Conservation (phyloP, 2,113 vertebrate species). For the Macheiramphus alcinus region DNA sequence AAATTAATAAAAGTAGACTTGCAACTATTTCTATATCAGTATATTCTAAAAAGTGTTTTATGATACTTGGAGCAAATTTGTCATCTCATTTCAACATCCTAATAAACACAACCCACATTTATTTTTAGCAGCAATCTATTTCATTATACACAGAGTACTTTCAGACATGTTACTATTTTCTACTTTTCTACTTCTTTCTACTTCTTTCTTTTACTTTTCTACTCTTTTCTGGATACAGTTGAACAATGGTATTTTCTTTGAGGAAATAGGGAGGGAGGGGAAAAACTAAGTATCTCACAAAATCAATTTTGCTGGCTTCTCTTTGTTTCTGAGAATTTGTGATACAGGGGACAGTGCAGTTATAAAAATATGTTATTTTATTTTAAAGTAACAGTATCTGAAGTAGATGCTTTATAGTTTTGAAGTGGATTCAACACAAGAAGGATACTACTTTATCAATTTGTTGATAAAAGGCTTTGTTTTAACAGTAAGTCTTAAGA, state of each 20-base stretch:
- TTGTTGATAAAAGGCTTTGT: too few relatives aligned
- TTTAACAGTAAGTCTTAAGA: not conserved
- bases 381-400: not conserved
- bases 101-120: not conserved
- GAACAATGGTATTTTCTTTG: not conserved
- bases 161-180: not conserved
- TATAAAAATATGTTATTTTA: not conserved
- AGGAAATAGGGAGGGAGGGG: not conserved
- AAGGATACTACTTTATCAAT: too few relatives aligned
- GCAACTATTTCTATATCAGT: not conserved
- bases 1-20: not conserved
- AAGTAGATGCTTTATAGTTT: not conserved
- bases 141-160: not conserved
- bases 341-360: not conserved
- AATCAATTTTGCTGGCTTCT: not conserved
- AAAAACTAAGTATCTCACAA: not conserved
- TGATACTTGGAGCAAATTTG: not conserved
- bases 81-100: not conserved
- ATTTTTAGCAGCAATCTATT: not conserved
- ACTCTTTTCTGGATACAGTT: not conserved
- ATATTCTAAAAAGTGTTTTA: not conserved
- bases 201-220: not conserved
- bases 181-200: not conserved
- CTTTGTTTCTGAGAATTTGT: not conserved
- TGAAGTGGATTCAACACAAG: not conserved